A percentile compares a stretch with the other conserved stretches of the same genome.
Evolutionary conservation across 1,140 invertebrate species (phyloP).

Genomic region (Diuraphis noxia): DNA sequence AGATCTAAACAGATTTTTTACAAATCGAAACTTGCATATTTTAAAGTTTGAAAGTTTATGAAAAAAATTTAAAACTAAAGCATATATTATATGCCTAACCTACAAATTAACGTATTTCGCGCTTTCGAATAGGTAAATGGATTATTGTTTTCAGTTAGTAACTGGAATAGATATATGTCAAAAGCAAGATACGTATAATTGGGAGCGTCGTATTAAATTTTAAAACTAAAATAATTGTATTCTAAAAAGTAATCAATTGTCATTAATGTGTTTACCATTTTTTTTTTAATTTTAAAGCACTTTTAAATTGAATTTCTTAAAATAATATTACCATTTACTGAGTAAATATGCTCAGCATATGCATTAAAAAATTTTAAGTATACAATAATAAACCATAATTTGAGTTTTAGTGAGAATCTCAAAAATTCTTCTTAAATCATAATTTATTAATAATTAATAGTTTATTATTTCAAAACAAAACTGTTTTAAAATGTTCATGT

Average conservation of each 20-base stretch:
- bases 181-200: not conserved
- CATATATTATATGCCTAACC: not conserved
- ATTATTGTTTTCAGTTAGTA: not conserved
- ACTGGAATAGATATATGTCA: not conserved
- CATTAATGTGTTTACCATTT: not conserved
- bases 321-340: not conserved
- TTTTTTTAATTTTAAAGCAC: not conserved
- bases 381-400: not conserved
- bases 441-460: too few relatives aligned
- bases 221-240: not conserved
- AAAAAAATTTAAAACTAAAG: not conserved
- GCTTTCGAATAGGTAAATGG: too few relatives aligned
- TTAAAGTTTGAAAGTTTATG: conserved; percentile 10
- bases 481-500: not conserved
- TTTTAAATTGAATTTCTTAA: not conserved
- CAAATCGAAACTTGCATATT: not conserved
- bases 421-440: too few relatives aligned
- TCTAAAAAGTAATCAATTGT: not conserved
- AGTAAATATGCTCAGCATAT: not conserved
- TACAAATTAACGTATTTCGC: not conserved
- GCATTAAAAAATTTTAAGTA: too few relatives aligned
- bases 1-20: not conserved
- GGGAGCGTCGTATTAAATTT: not conserved
- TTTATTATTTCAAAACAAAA: not conserved
- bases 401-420: not conserved